Base-by-base conservation (phyloP, 2,113 vertebrate genomes). In the Narcine bancroftii region DNA sequence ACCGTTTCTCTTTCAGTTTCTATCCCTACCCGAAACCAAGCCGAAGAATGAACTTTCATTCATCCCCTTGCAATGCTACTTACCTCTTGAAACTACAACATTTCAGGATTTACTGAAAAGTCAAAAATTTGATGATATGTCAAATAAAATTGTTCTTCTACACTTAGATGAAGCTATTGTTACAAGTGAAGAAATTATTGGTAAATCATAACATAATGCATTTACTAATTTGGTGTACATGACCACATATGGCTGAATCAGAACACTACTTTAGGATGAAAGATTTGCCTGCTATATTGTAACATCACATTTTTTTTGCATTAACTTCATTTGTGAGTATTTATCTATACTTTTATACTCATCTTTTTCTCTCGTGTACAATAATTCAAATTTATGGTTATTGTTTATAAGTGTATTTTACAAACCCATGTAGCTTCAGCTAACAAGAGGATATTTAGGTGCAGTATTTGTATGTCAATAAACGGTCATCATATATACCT, bases 401-500 rank as follows among this genome's bases (percentile, higher is more conserved):
- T n/a, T n/a, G n/a, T n/a, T n/a, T n/a, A n/a, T n/a, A n/a, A n/a
- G n/a, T n/a, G n/a, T n/a, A n/a, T n/a, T n/a, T n/a, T n/a, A n/a
- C n/a, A n/a, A n/a, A n/a, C n/a, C n/a, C n/a, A n/a, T n/a, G n/a
- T n/a, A n/a, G n/a, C n/a, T n/a, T n/a, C n/a, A n/a, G n/a, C n/a
- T n/a, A n/a, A n/a, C n/a, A n/a, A n/a, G n/a, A n/a, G n/a, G n/a
- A n/a, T n/a, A n/a, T n/a, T n/a, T n/a, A n/a, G n/a, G n/a, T n/a
- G n/a, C n/a, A n/a, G n/a, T n/a, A n/a, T n/a, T n/a, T n/a, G n/a
- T n/a, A n/a, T n/a, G n/a, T n/a, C n/a, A n/a, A n/a, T n/a, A n/a
- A n/a, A n/a, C n/a, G n/a, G n/a, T n/a, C n/a, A n/a, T n/a, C 26
- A 33, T 33, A 69, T 60, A 45, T 95, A 99, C 99, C 96, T 99